Conservation (phyloP, 2,888 invertebrate genomes). For the Aproaerema taeniolella region DNA sequence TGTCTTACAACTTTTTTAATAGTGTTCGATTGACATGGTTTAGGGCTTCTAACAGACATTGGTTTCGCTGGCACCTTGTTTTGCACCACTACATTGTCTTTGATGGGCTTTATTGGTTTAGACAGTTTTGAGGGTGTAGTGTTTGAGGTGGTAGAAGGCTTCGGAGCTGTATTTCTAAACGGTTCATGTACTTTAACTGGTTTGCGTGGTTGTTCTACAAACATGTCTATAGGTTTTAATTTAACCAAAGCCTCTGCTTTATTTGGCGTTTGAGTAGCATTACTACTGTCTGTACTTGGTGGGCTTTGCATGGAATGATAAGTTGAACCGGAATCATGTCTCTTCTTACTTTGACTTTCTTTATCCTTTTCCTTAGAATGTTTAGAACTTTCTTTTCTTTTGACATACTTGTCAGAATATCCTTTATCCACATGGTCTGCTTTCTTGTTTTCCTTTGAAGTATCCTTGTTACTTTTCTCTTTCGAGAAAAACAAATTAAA, state of each 20-base stretch:
- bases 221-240: constrained; percentile 61
- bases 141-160: constrained; percentile 28
- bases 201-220: constrained; percentile 52
- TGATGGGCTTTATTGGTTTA: no score
- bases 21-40: no score
- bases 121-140: no score
- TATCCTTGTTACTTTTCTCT: constrained; percentile 29
- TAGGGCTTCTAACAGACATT: no score
- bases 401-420: constrained; percentile 61
- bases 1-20: no score
- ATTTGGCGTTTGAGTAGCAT: constrained; percentile 27
- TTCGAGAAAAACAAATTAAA: constrained; percentile 40
- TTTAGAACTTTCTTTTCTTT: constrained; percentile 49
- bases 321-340: constrained; percentile 36
- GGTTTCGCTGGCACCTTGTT: constrained; percentile 41
- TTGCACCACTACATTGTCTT: no score
- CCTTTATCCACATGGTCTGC: constrained; percentile 35
- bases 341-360: constrained; percentile 34
- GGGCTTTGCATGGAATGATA: constrained; percentile 49
- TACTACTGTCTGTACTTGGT: constrained; percentile 35
- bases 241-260: constrained; percentile 50
- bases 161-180: constrained; percentile 49
- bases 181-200: constrained; percentile 36
- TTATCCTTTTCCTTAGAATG: constrained; percentile 37
- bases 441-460: constrained; percentile 37